phyloP scores from a whole-genome alignment of 1,140 invertebrate genomes.

The Contarinia nasturtii region DNA sequence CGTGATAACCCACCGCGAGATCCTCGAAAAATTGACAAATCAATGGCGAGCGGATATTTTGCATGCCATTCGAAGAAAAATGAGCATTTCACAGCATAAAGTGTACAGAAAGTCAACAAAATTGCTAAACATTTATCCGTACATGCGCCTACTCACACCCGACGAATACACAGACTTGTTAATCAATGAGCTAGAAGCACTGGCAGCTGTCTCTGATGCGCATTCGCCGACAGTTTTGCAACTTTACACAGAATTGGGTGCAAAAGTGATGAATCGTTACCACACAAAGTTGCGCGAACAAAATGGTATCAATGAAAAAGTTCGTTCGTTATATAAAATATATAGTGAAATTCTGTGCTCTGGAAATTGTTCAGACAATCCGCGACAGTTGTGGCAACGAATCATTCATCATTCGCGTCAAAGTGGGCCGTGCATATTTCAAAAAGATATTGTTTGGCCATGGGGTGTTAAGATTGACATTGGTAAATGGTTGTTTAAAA shows the following conservation, averaged over 20 bases:
- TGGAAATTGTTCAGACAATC: conserved; percentile 30
- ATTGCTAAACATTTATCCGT: conserved; percentile 42
- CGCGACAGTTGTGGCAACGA: conserved; percentile 53
- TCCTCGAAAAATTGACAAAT: conserved; percentile 34
- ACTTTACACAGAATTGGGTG: conserved; percentile 47
- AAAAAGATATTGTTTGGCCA: conserved; percentile 43
- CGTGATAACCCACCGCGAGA: conserved; percentile 25
- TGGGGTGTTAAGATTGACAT: conserved; percentile 32
- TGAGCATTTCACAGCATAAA: conserved; percentile 34
- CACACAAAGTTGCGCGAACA: conserved; percentile 42
- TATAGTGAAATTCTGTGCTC: conserved; percentile 51
- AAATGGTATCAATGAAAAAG: conserved; percentile 44
- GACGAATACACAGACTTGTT: conserved; percentile 44
- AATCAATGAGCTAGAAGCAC: conserved; percentile 40
- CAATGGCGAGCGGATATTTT: conserved; percentile 41
- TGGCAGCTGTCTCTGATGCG: conserved; percentile 55
- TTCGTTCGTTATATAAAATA: conserved; percentile 39
- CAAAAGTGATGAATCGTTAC: conserved; percentile 33
- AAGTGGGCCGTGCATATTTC: conserved; percentile 37
- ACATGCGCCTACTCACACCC: conserved; percentile 42
- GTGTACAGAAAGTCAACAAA: conserved; percentile 20
- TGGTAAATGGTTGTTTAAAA: conserved; percentile 73
- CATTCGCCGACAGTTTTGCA: conserved; percentile 49
- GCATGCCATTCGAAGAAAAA: conserved; percentile 42
- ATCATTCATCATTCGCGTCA: conserved; percentile 31